These are phyloP conservation scores for Sandelia bainsii DNA, from an alignment of 2,797 vertebrate genomes.

Conservation along the genomic window DNA sequence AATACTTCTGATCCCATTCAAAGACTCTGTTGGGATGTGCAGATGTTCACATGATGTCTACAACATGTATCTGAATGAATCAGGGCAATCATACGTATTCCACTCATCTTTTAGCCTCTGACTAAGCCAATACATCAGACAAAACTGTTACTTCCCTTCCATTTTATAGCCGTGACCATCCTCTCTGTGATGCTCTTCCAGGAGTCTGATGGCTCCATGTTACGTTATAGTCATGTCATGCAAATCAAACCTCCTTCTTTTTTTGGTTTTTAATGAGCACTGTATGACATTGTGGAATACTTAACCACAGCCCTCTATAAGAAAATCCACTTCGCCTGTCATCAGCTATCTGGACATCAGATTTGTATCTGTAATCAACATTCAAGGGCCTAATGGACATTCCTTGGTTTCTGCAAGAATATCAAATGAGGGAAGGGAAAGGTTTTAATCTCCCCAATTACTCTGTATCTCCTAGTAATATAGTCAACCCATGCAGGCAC, in stretches of 20 bases:
- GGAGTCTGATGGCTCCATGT: conserved; percentile 52
- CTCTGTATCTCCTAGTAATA: conserved; percentile 73
- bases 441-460: conserved; percentile 75
- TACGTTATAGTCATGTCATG: conserved; percentile 58
- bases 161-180: conserved; percentile 50
- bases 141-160: conserved; percentile 41
- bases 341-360: conserved; percentile 74
- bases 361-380: conserved; percentile 75
- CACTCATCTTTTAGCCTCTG: conserved; percentile 11
- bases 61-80: conserved; percentile 11
- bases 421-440: conserved; percentile 68
- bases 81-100: background rate
- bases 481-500: conserved; percentile 61
- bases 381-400: conserved; percentile 67
- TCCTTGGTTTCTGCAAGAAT: conserved; percentile 65
- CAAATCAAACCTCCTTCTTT: conserved; percentile 33
- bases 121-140: conserved; percentile 32
- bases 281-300: conserved; percentile 58
- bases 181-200: conserved; percentile 63
- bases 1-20: background rate
- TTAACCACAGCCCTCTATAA: conserved; percentile 46
- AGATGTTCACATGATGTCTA: conserved; percentile 33
- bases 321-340: conserved; percentile 63
- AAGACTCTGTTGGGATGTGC: conserved; percentile 25
- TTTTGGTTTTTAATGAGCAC: conserved; percentile 33